Evolutionary conservation across 1,140 invertebrate genomes (phyloP), one percentile per base, ranked within the genome.

Genomic region (Caenorhabditis brenneri): DNA sequence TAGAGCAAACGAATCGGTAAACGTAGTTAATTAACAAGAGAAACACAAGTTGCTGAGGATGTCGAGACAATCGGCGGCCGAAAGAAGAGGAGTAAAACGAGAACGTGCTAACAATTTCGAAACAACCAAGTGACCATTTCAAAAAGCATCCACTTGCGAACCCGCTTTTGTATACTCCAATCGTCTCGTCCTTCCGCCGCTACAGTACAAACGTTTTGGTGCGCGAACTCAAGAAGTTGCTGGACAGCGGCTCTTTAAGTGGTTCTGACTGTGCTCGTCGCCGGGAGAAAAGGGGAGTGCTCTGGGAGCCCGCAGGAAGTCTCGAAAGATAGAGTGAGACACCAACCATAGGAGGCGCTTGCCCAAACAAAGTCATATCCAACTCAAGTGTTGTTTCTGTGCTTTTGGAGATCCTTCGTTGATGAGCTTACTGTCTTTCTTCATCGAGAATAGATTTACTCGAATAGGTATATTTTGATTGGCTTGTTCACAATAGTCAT

Each of bases 351-450:
- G 39, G 12, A 12, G 58, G 29, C 65, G 65, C 65, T 42, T 74
- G 65, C 65, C 65, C 65, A 74, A 74, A 74, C 65, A 74, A 74
- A 74, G 65, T 74, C 65, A 74, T 42, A 74, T 74, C 65, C 65
- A 74, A 74, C 65, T 74, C 65, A 74, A 74, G 65, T 74, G 65
- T 74, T 74, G 65, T 74, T 74, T 74, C 65, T 74, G 65, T 74
- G 65, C 65, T 74, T 74, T 74, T 74, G 65, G 65, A 74, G 65
- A 46, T 36, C 31, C 10, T 36, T 65, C 36, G 36, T 42, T 46
- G 65, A 74, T 74, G 65, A 74, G 65, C 42, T 36, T 36, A 15
- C 55, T 58, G 29, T 58, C 27, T 58, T 9, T 29, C 19, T 16
- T 65, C 19, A 55, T 27, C 27, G 53, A 55, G 53, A 55, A 51